Conservation (phyloP, 2,797 vertebrate genomes). For the Euthynnus affinis region DNA sequence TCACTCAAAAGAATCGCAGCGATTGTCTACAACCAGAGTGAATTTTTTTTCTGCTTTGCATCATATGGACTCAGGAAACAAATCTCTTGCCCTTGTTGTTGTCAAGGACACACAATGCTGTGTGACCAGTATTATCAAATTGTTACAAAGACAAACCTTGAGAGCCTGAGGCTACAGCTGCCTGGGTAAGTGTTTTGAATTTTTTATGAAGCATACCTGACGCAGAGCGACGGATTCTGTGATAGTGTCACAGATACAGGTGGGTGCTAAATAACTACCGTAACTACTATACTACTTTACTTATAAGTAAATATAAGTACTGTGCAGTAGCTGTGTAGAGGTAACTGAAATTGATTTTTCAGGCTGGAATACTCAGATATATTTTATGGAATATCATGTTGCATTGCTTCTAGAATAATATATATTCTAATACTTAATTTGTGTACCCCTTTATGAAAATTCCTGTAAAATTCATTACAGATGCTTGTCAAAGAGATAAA, state of each 20-base stretch:
- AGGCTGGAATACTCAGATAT: background rate
- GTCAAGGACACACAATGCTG: slow-evolving; percentile 81
- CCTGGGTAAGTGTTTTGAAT: slow-evolving; percentile 81
- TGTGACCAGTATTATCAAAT: slow-evolving; percentile 83
- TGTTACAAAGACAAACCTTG: slow-evolving; percentile 84
- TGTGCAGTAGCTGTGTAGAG: background rate
- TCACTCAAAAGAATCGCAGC: slow-evolving; percentile 74
- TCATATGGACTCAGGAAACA: slow-evolving; percentile 69
- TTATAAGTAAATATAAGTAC: slow-evolving; percentile 15
- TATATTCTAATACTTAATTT: background rate
- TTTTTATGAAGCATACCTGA: slow-evolving; percentile 82
- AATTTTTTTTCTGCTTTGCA: slow-evolving; percentile 35
- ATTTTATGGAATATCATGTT: background rate
- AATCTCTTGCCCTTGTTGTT: slow-evolving; percentile 76
- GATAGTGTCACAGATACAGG: slow-evolving; percentile 56
- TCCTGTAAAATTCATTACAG: background rate
- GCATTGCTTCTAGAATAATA: background rate
- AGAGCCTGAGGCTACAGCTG: slow-evolving; percentile 80
- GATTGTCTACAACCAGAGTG: slow-evolving; percentile 51
- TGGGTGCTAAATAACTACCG: slow-evolving; percentile 10
- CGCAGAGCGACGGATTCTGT: slow-evolving; percentile 53
- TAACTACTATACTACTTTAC: background rate
- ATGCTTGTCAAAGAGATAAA: background rate
- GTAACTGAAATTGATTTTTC: slow-evolving; percentile 2
- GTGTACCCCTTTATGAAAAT: background rate